These are phyloP conservation scores for Galeopterus variegatus DNA, from an alignment of 2,113 vertebrate genomes.

Conservation along the genomic window DNA sequence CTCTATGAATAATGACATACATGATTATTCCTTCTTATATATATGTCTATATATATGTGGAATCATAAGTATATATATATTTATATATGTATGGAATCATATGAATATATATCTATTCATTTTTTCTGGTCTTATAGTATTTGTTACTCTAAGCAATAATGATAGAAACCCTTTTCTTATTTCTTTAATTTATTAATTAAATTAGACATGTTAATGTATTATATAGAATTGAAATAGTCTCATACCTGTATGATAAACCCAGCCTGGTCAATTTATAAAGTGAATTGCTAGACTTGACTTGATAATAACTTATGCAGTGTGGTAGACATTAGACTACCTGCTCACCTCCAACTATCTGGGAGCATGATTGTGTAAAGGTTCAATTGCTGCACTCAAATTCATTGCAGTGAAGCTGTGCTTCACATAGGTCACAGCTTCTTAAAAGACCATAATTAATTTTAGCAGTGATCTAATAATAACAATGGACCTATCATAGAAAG, in stretches of 20 bases:
- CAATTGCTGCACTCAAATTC: background rate
- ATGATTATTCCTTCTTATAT: background rate
- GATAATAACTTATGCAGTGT: background rate
- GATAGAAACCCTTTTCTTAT: background rate
- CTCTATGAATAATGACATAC: background rate
- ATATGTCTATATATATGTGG: too few species aligned
- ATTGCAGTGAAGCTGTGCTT: background rate
- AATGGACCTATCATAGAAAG: background rate
- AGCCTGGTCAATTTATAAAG: background rate
- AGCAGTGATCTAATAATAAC: background rate
- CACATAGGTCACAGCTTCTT: background rate
- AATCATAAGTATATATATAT: too few species aligned
- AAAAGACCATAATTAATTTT: background rate
- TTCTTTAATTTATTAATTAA: constrained; percentile 32
- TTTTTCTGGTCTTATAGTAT: background rate
- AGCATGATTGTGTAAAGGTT: background rate
- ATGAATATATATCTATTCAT: background rate
- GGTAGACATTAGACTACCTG: background rate
- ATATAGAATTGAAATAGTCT: background rate
- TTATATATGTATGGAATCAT: background rate
- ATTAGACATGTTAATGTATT: background rate
- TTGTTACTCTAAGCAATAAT: background rate
- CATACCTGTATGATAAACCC: background rate
- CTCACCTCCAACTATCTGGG: background rate
- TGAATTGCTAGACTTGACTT: constrained; percentile 1